Base-by-base conservation (phyloP, 2,888 invertebrate species). In the Leptopilina syphax region DNA sequence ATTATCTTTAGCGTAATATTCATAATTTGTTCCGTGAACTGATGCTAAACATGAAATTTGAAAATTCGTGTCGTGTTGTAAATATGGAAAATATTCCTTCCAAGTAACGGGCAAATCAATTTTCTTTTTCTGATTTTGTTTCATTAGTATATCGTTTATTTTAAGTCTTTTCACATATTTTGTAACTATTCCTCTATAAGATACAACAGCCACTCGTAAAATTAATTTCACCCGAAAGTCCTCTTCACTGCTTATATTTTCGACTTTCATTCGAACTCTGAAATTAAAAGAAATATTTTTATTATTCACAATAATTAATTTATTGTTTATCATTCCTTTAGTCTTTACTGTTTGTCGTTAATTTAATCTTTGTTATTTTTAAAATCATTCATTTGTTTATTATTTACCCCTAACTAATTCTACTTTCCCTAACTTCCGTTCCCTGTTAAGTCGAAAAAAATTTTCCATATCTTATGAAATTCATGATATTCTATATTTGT, bases 1-100 rank as follows among this genome's bases (percentile, higher is more conserved):
- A 92, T 97, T 97, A 86, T 97, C 97, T 92, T 97, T 96, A 0
- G 96, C 97, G 88, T 96, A 97, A 90, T 96, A 98, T 88, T 98
- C 97, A 90, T 95, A 97, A 80, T 96, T 95, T 0, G 95, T 97
- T 80, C 96, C 96, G 68, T 95, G 94, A 44, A 98, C 96, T 1
- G 95, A 94, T 0, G 96, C 96, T 79, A 97, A 91, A 85, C 96
- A 97, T 3, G 96, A 95, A 77, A 98, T 95, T 88, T 96, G 96
- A 92, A 98, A 97, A 0, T 97, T 95, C 73, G 96, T 95, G 92
- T 98, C 97, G 89, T 97, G 96, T 27, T 96, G 93, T 8, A 98
- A 92, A 89, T 95, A 95, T 83, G 94, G 94, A 68, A 94, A 95
- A 89, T 98, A 98, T 77, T 98, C 97, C 60, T 95, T 94, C 90